phyloP scores from a whole-genome alignment of 2,888 invertebrate species.

The Ophonus ardosiacus region DNA sequence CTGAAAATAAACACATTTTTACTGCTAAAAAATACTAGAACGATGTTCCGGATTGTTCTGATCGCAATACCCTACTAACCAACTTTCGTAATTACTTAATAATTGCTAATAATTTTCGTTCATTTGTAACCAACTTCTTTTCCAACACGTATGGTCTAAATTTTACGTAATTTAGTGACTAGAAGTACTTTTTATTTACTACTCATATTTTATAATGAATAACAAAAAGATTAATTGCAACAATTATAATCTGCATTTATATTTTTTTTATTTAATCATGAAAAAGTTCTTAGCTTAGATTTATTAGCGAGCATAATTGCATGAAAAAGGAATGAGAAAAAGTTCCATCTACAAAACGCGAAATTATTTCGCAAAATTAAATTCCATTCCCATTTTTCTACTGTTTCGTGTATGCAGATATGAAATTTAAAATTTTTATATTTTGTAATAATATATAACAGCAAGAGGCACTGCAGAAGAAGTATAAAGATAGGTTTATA shows the following conservation, averaged over 20 bases:
- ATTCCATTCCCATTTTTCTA: neutral
- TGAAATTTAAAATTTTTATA: neutral
- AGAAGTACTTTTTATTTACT: too few relatives aligned
- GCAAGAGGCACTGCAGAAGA: neutral
- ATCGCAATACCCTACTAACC: too few relatives aligned
- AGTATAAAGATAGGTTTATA: constrained; percentile 17
- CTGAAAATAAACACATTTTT: too few relatives aligned
- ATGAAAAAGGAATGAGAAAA: neutral
- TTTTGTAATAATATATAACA: neutral
- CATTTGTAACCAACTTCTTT: too few relatives aligned
- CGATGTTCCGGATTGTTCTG: too few relatives aligned
- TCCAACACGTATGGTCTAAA: too few relatives aligned
- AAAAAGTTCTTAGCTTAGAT: neutral
- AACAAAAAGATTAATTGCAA: neutral
- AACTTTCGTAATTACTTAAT: too few relatives aligned
- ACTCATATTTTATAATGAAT: too few relatives aligned
- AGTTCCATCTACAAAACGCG: neutral
- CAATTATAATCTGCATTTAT: neutral
- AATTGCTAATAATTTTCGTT: too few relatives aligned
- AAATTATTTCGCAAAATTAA: constrained; percentile 14
- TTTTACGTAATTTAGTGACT: too few relatives aligned
- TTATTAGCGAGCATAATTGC: constrained; percentile 5
- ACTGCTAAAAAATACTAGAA: too few relatives aligned
- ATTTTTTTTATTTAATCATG: neutral
- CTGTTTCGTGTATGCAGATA: neutral